Evolutionary conservation across 2,113 vertebrate genomes (phyloP).

Genomic region (Barbus barbus): DNA sequence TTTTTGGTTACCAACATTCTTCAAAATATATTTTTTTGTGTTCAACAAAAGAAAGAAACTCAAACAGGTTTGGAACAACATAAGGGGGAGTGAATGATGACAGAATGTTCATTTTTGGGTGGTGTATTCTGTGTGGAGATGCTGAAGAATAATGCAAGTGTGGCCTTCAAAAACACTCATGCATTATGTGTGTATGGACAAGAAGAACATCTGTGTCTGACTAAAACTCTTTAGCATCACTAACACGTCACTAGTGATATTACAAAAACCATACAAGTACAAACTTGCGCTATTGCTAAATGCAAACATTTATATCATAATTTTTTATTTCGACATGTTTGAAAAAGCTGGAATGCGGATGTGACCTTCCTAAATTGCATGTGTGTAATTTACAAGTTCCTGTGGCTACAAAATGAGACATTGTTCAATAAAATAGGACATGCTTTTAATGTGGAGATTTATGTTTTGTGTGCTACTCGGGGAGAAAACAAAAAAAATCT

Average conservation of each 20-base stretch:
- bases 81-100: not conserved
- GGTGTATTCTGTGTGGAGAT: not conserved
- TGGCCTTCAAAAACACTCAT: conserved; percentile 53
- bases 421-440: not conserved
- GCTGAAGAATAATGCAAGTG: conserved; percentile 59
- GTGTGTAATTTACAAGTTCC: not conserved
- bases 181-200: conserved; percentile 37
- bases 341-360: not conserved
- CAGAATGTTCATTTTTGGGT: not conserved
- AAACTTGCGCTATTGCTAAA: not conserved
- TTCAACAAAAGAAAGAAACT: not conserved
- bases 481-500: not conserved
- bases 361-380: not conserved
- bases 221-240: not conserved
- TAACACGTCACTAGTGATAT: not conserved
- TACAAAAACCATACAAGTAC: not conserved
- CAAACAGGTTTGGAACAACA: not conserved
- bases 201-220: conserved; percentile 47
- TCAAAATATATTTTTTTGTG: not conserved
- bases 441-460: not conserved
- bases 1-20: not conserved
- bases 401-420: conserved; percentile 3
- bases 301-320: not conserved
- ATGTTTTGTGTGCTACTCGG: not conserved
- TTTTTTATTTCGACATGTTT: not conserved